Conservation (phyloP, 2,888 invertebrate species). For the Oscheius onirici region DNA sequence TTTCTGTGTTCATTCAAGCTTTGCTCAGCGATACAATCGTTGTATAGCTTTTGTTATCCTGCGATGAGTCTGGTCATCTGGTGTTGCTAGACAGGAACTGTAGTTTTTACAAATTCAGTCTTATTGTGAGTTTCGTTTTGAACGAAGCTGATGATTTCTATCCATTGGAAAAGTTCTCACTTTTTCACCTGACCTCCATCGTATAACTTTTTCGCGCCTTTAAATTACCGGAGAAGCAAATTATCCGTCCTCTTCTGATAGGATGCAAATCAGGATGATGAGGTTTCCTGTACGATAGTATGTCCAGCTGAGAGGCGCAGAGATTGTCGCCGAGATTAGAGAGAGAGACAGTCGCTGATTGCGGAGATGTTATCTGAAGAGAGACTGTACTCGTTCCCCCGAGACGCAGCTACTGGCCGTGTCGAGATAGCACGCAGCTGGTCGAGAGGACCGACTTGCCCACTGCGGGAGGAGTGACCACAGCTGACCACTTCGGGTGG, state of each 20-base stretch:
- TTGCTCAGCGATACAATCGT: no score
- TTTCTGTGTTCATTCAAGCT: no score
- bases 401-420: conserved; percentile 13
- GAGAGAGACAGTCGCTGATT: conserved; percentile 28
- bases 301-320: neutral
- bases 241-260: neutral
- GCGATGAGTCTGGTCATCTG: no score
- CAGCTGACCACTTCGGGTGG: conserved; percentile 17
- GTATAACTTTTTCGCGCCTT: neutral
- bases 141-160: no score
- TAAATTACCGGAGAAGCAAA: neutral
- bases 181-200: no score
- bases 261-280: conserved; percentile 5
- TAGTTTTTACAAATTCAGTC: no score
- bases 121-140: no score
- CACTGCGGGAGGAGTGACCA: conserved; percentile 15
- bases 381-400: neutral
- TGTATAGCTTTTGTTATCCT: no score
- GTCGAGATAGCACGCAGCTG: neutral
- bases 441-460: neutral
- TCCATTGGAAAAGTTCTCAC: no score
- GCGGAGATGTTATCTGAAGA: conserved; percentile 33
- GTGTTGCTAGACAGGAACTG: no score
- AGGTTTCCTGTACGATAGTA: neutral
- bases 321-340: conserved; percentile 28